Evolutionary conservation across 2,797 vertebrate species (phyloP).

Genomic region (Cetoscarus ocellatus): DNA sequence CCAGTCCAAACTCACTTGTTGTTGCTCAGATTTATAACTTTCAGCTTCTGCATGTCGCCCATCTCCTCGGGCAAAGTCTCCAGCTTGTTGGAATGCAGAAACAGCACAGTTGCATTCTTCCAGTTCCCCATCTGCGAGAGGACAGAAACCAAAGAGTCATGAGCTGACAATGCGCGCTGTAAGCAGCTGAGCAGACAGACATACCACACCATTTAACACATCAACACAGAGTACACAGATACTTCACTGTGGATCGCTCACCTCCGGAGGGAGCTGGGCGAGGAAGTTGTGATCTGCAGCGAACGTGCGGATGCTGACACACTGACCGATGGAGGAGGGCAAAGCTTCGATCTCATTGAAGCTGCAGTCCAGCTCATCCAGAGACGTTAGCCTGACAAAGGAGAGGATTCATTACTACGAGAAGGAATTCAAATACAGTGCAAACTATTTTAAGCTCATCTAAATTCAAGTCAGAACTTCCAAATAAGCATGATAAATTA

Average conservation of each 20-base stretch:
- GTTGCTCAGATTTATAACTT: slow-evolving; percentile 98
- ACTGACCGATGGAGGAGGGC: slow-evolving; percentile 92
- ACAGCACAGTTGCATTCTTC: slow-evolving; percentile 94
- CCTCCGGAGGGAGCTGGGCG: slow-evolving; percentile 92
- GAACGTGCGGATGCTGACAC: slow-evolving; percentile 92
- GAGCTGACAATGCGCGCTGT: not conserved
- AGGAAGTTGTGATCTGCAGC: slow-evolving; percentile 98
- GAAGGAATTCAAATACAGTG: not conserved
- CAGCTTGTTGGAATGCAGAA: slow-evolving; percentile 97
- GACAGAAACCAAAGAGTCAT: slow-evolving; percentile 9
- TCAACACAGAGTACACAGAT: not conserved
- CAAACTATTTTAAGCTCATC: not conserved
- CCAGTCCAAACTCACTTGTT: slow-evolving; percentile 87
- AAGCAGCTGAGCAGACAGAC: not conserved
- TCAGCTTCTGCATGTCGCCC: slow-evolving; percentile 98
- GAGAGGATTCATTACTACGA: not conserved
- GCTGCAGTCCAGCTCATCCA: slow-evolving; percentile 98
- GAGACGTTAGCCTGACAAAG: slow-evolving; percentile 83
- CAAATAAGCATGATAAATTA: no score
- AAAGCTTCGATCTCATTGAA: slow-evolving; percentile 97
- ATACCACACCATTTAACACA: not conserved
- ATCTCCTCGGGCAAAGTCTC: slow-evolving; percentile 96
- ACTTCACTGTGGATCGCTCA: slow-evolving; percentile 54
- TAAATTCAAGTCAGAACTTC: no score
- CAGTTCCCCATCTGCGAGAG: slow-evolving; percentile 91